These are phyloP conservation scores for Chitala chitala DNA, from an alignment of 2,113 vertebrate species.

Conservation along the genomic window DNA sequence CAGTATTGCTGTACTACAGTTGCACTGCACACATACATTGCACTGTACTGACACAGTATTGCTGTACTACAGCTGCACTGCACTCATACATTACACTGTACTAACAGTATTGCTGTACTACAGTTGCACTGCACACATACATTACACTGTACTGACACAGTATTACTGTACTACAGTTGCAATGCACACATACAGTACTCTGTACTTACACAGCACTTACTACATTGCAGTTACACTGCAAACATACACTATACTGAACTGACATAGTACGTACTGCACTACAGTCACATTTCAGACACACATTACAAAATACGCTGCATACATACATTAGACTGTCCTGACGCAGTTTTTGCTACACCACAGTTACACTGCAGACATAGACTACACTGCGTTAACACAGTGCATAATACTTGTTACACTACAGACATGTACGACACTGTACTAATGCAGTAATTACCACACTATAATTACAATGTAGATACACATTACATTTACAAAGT, in stretches of 20 bases:
- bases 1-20: not conserved
- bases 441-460: too few species aligned
- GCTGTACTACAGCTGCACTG: not conserved
- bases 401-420: not conserved
- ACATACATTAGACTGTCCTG: not conserved
- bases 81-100: not conserved
- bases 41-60: not conserved
- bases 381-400: not conserved
- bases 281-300: not conserved
- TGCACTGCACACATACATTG: not conserved
- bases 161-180: not conserved
- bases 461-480: too few species aligned
- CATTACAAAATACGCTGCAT: too few species aligned
- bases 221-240: not conserved
- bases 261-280: not conserved
- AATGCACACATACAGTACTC: not conserved
- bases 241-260: not conserved
- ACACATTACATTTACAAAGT: too few species aligned
- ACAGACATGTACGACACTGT: not conserved
- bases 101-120: not conserved
- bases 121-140: not conserved
- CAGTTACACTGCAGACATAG: not conserved
- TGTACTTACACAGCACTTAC: not conserved
- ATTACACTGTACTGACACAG: not conserved
- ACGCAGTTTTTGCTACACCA: not conserved